Evolutionary conservation across 53 echinoderm and acorn worm species (phyloP).

Genomic region (Mesocentrotus franciscanus): DNA sequence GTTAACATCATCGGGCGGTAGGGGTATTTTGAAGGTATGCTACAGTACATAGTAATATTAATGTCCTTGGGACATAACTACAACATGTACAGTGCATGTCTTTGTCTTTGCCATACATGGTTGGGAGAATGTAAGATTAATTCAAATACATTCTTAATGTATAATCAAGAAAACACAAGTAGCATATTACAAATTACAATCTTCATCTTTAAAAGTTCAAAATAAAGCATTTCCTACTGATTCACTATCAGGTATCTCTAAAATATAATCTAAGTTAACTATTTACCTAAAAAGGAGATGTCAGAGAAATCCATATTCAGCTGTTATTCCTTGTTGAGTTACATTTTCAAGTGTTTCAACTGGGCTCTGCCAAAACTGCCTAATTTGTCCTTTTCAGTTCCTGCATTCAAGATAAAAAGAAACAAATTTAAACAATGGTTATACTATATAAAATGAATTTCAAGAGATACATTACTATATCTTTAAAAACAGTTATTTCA

Average conservation of each 20-base stretch:
- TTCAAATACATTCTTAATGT: no score
- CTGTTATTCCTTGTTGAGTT: no score
- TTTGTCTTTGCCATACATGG: background rate
- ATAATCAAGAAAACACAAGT: no score
- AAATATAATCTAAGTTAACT: no score
- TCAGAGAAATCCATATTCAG: background rate
- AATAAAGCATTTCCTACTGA: background rate
- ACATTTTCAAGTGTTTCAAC: background rate
- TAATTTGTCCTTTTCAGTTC: background rate
- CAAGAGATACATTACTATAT: no score
- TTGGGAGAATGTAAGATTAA: background rate
- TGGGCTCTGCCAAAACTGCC: background rate
- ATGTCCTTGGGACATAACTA: background rate
- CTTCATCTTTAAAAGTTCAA: no score
- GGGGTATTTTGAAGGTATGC: no score
- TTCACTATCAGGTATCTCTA: background rate
- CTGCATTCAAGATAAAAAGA: background rate
- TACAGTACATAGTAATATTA: no score
- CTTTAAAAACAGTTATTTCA: no score
- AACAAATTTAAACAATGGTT: background rate
- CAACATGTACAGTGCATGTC: background rate
- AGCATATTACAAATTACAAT: no score
- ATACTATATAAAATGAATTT: no score
- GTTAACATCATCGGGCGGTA: constrained; percentile 39
- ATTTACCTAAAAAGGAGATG: background rate